A percentile compares a stretch with the other conserved stretches of the same genome.
phyloP scores from a whole-genome alignment of 2,888 invertebrate genomes.

The Tinea semifulvella region DNA sequence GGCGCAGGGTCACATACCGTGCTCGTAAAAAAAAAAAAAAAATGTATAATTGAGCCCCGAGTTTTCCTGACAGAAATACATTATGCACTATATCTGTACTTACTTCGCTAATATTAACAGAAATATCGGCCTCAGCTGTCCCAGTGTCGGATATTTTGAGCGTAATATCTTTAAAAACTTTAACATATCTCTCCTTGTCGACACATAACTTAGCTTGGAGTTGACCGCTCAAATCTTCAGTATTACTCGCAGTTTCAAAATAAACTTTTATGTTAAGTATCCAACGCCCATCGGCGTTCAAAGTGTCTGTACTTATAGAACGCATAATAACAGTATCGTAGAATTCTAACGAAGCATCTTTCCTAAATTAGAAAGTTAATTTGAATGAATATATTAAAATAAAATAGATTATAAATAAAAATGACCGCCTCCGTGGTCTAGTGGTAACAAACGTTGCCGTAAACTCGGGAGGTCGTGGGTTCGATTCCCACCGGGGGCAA shows the following conservation, averaged over 20 bases:
- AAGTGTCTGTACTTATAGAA: constrained; percentile 61
- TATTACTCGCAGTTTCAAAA: constrained; percentile 34
- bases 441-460: too few relatives aligned
- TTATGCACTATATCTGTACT: too few relatives aligned
- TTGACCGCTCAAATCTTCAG: constrained; percentile 30
- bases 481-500: too few relatives aligned
- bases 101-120: constrained; percentile 43
- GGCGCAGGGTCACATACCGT: too few relatives aligned
- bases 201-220: constrained; percentile 35
- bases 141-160: constrained; percentile 32
- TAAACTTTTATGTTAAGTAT: constrained; percentile 32
- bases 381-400: too few relatives aligned
- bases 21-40: too few relatives aligned
- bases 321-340: constrained; percentile 71
- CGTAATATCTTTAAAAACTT: constrained; percentile 28
- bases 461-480: too few relatives aligned
- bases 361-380: too few relatives aligned
- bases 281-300: constrained; percentile 35
- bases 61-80: too few relatives aligned
- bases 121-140: constrained; percentile 33
- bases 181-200: constrained; percentile 37
- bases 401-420: too few relatives aligned
- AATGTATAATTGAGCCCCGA: too few relatives aligned
- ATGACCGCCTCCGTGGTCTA: too few relatives aligned
- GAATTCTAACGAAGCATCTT: constrained; percentile 71